phyloP scores from a whole-genome alignment of 1,140 invertebrate species.

The Trialeurodes vaporariorum region DNA sequence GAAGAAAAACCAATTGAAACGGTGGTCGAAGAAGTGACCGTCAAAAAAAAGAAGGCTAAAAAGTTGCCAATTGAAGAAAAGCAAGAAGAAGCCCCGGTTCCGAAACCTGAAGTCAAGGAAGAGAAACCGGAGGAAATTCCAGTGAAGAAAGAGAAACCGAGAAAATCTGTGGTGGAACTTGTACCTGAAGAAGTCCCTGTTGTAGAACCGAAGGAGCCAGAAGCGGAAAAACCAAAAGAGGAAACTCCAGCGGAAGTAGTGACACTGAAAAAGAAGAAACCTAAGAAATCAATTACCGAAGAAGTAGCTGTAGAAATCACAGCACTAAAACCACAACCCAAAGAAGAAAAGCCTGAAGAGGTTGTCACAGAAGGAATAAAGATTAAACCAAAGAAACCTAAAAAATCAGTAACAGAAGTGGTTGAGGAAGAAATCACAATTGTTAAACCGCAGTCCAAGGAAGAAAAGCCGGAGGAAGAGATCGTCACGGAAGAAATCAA shows the following conservation, averaged over 20 bases:
- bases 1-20: not conserved
- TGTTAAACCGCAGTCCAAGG: not conserved
- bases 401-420: constrained; percentile 9
- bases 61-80: not conserved
- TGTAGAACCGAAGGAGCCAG: constrained; percentile 10
- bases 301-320: not conserved
- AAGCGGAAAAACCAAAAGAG: constrained; percentile 22
- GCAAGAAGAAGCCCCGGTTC: constrained; percentile 17
- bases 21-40: not conserved
- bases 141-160: constrained; percentile 18
- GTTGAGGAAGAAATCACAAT: constrained; percentile 11
- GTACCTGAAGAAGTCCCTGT: constrained; percentile 14
- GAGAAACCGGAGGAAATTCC: constrained; percentile 15
- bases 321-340: constrained; percentile 21
- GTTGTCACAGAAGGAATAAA: constrained; percentile 22
- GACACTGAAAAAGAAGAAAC: constrained; percentile 19
- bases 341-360: constrained; percentile 30
- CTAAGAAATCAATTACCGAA: constrained; percentile 6
- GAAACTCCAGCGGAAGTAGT: constrained; percentile 14
- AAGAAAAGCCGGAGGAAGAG: not conserved
- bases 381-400: constrained; percentile 4
- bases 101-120: constrained; percentile 9
- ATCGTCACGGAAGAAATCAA: not conserved
- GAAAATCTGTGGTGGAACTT: constrained; percentile 4
- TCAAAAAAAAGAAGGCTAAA: constrained; percentile 3